Percentiles rank a stretch among this genome's conserved stretches.
Evolutionary conservation across 2,797 vertebrate species (phyloP).

Genomic region (Protosalanx chinensis): DNA sequence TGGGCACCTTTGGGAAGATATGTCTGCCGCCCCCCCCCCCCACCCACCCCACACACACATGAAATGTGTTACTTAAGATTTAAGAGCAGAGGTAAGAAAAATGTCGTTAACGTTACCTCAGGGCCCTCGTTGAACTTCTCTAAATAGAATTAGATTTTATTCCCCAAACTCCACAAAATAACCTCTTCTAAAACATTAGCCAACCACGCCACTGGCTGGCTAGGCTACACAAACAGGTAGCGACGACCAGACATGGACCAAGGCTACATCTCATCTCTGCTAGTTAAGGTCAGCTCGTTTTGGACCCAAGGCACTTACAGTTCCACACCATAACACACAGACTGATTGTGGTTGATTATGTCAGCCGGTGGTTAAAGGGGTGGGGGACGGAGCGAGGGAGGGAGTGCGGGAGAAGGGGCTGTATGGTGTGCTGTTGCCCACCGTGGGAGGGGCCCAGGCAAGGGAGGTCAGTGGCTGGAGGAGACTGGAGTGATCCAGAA

Average conservation of each 20-base stretch:
- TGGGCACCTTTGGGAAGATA: background rate
- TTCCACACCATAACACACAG: background rate
- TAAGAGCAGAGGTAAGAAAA: background rate
- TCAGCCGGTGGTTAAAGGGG: background rate
- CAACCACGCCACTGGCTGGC: slow-evolving; percentile 7
- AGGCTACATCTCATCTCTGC: slow-evolving; percentile 19
- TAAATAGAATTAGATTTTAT: background rate
- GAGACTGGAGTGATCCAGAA: slow-evolving; percentile 1
- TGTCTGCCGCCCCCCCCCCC: background rate
- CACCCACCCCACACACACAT: too few species aligned
- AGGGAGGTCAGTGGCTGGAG: slow-evolving; percentile 1
- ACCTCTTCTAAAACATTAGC: background rate
- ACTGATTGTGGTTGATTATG: background rate
- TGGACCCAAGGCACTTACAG: slow-evolving; percentile 4
- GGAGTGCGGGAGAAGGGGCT: background rate
- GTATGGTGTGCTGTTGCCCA: background rate
- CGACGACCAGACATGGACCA: slow-evolving; percentile 20
- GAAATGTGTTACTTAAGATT: too few species aligned
- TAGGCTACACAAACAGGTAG: slow-evolving; percentile 23
- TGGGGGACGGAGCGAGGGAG: background rate
- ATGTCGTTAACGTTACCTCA: background rate
- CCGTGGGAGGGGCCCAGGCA: background rate
- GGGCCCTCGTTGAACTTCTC: background rate
- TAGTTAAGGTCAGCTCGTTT: slow-evolving; percentile 39
- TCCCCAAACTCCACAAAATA: background rate